A percentile compares a stretch with the other conserved stretches of the same genome.
Evolutionary conservation across 1,140 invertebrate genomes (phyloP).

Genomic region (Psilanteris sp.): DNA sequence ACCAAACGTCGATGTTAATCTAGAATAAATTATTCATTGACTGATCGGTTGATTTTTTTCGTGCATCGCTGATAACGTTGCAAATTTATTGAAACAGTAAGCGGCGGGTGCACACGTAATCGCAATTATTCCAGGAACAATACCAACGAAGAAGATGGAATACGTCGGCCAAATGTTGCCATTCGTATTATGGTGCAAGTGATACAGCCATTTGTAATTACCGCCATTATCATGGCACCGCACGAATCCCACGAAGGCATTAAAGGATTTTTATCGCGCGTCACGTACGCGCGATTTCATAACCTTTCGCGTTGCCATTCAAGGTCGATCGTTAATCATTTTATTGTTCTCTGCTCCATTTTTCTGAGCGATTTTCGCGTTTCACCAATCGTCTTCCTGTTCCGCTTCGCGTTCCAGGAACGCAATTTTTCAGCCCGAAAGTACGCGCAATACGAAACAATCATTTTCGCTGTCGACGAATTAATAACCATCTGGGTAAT

Average conservation of each 20-base stretch:
- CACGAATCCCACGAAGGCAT: conserved; percentile 54
- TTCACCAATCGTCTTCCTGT: conserved; percentile 49
- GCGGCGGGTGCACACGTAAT: conserved; percentile 12
- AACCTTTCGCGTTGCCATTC: conserved; percentile 50
- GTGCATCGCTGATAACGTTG: conserved; percentile 4
- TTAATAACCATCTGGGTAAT: neutral
- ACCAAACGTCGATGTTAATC: conserved; percentile 17
- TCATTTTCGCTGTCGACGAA: conserved; percentile 15
- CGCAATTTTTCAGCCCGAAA: conserved; percentile 25
- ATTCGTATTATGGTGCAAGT: conserved; percentile 20
- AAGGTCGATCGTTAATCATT: conserved; percentile 55
- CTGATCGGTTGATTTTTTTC: conserved; percentile 16
- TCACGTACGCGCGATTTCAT: conserved; percentile 56
- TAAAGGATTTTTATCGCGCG: conserved; percentile 48
- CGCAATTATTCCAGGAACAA: conserved; percentile 20
- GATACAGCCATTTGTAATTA: conserved; percentile 27
- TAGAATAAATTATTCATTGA: conserved; percentile 39
- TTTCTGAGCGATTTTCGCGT: conserved; percentile 49
- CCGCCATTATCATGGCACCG: conserved; percentile 40
- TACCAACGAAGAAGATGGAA: neutral
- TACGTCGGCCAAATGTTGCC: no score
- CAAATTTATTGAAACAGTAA: conserved; percentile 41
- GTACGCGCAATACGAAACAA: conserved; percentile 7
- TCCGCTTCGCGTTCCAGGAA: conserved; percentile 34
- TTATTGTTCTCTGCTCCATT: conserved; percentile 59